Percentiles rank a stretch among this genome's conserved stretches.
These are phyloP conservation scores for Leptinotarsa haldemani DNA, from an alignment of 2,888 invertebrate species.

Conservation along the genomic window DNA sequence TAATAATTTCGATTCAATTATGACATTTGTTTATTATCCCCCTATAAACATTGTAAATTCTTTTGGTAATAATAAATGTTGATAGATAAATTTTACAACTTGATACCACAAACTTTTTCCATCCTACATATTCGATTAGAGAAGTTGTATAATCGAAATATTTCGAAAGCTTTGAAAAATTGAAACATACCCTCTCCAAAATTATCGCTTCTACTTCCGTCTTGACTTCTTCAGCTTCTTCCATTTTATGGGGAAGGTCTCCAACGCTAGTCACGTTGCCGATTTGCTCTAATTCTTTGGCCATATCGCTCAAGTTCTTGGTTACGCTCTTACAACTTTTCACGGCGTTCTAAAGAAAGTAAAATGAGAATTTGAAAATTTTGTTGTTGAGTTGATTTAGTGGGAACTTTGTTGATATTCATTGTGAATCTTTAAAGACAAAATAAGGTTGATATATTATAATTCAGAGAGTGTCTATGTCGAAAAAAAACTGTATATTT, in stretches of 20 bases:
- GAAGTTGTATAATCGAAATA: no score
- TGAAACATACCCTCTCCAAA: conserved; percentile 79
- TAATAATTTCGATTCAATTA: background rate
- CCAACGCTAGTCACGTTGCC: conserved; percentile 86
- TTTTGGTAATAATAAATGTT: background rate
- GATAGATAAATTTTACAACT: background rate
- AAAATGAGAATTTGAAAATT: conserved; percentile 13
- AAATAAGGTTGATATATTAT: background rate
- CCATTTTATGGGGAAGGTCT: conserved; percentile 85
- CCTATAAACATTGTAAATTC: background rate
- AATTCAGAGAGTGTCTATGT: no score
- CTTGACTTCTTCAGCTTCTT: conserved; percentile 88
- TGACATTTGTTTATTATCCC: background rate
- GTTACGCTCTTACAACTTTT: conserved; percentile 90
- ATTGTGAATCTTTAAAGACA: background rate
- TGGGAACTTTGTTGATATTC: background rate
- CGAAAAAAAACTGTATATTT: no score
- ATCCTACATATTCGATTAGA: no score
- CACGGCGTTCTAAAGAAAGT: conserved; percentile 77
- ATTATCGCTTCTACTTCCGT: conserved; percentile 86
- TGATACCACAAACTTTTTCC: no score
- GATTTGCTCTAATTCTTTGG: conserved; percentile 87
- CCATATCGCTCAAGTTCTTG: conserved; percentile 91
- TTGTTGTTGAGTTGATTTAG: background rate
- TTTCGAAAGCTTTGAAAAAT: no score